These are phyloP conservation scores for Therioaphis trifolii DNA, from an alignment of 2,888 invertebrate species.

Conservation along the genomic window DNA sequence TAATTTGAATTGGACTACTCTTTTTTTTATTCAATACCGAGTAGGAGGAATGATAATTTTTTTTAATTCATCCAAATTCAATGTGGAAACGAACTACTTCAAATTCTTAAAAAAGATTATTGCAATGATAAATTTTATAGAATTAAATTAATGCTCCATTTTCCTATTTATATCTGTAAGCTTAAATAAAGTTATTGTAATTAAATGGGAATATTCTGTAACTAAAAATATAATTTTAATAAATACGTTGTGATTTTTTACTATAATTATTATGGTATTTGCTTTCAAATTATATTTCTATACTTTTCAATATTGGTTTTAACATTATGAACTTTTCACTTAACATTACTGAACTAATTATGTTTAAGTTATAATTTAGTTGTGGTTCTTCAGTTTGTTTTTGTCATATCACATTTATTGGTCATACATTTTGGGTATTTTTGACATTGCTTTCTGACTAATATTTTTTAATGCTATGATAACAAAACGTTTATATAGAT, in stretches of 20 bases:
- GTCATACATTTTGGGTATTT: no score
- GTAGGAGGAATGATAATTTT: background rate
- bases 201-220: conserved; percentile 51
- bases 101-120: conserved; percentile 35
- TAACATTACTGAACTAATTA: no score
- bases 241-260: conserved; percentile 60
- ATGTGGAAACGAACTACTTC: conserved; percentile 32
- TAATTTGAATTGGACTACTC: conserved; percentile 49
- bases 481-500: no score
- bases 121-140: conserved; percentile 47
- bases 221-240: conserved; percentile 49
- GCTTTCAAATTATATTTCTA: no score
- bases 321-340: no score
- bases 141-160: conserved; percentile 45
- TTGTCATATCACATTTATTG: no score
- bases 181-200: conserved; percentile 34
- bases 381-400: no score
- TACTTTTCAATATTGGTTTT: no score
- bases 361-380: no score
- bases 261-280: no score
- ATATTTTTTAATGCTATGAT: no score
- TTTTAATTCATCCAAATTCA: conserved; percentile 35
- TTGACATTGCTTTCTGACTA: no score
- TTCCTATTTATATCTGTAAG: conserved; percentile 44
- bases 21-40: conserved; percentile 1